phyloP scores from a whole-genome alignment of 2,888 invertebrate genomes.

The Cylindroiulus punctatus region DNA sequence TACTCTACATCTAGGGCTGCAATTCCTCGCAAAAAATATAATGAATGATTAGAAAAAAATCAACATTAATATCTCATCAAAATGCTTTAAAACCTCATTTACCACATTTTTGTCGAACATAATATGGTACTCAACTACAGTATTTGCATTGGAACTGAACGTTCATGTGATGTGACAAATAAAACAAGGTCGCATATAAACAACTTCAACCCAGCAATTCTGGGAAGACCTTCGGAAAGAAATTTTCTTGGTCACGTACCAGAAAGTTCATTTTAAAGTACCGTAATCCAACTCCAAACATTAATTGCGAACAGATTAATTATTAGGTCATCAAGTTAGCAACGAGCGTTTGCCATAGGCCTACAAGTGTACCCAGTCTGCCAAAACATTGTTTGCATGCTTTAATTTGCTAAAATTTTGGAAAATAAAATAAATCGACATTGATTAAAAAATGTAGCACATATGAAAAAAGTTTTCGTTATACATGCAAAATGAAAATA shows the following conservation, averaged over 20 bases:
- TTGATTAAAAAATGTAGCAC: too few relatives aligned
- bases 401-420: too few relatives aligned
- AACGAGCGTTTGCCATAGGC: not conserved
- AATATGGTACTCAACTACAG: too few relatives aligned
- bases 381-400: not conserved
- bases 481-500: too few relatives aligned
- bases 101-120: too few relatives aligned
- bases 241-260: not conserved
- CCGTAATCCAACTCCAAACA: not conserved
- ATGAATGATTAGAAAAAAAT: too few relatives aligned
- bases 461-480: too few relatives aligned
- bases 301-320: not conserved
- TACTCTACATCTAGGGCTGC: too few relatives aligned
- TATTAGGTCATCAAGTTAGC: slow-evolving; percentile 9
- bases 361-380: not conserved
- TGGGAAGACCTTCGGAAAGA: not conserved
- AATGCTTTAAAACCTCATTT: too few relatives aligned
- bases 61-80: too few relatives aligned
- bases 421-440: too few relatives aligned
- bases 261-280: slow-evolving; percentile 9
- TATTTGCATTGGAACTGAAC: not conserved
- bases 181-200: slow-evolving; percentile 16
- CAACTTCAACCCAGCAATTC: not conserved
- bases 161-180: not conserved
- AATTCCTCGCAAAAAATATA: too few relatives aligned